Percentiles rank a stretch among this genome's conserved stretches.
Evolutionary conservation across 2,797 vertebrate species (phyloP).

Genomic region (Gymnothorax reevesii): DNA sequence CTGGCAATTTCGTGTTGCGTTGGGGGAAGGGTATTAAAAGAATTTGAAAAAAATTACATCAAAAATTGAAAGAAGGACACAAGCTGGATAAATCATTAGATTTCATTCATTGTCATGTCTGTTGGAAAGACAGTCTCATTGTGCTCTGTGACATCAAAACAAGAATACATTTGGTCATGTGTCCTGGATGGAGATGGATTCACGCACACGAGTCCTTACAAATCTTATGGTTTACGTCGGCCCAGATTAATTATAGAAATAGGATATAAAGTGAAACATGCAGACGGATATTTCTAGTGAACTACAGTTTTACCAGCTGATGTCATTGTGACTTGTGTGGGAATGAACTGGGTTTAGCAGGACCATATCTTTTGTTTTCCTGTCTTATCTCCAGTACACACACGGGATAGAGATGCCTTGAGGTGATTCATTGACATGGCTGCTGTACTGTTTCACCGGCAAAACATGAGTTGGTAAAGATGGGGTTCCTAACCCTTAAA

Average conservation of each 20-base stretch:
- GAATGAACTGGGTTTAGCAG: constrained; percentile 14
- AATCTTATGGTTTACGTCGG: background rate
- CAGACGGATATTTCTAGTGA: background rate
- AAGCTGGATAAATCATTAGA: too few relatives aligned
- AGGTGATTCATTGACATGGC: constrained; percentile 20
- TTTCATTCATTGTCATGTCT: too few relatives aligned
- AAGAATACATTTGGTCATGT: background rate
- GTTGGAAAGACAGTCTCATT: background rate
- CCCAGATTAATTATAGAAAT: background rate
- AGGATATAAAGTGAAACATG: background rate
- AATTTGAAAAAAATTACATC: background rate
- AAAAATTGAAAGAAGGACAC: too few relatives aligned
- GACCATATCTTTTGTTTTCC: constrained; percentile 11
- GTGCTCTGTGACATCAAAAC: background rate
- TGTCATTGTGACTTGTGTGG: background rate
- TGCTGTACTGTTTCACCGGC: background rate
- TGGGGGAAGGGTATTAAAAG: background rate
- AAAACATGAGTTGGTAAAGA: background rate
- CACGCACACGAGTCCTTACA: background rate
- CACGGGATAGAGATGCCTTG: constrained; percentile 23
- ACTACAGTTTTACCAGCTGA: background rate
- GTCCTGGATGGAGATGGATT: background rate
- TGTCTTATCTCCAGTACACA: constrained; percentile 36
- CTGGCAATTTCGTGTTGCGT: background rate
- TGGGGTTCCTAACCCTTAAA: constrained; percentile 4